phyloP scores from a whole-genome alignment of 2,797 vertebrate species.

The Rallus crepitans region DNA sequence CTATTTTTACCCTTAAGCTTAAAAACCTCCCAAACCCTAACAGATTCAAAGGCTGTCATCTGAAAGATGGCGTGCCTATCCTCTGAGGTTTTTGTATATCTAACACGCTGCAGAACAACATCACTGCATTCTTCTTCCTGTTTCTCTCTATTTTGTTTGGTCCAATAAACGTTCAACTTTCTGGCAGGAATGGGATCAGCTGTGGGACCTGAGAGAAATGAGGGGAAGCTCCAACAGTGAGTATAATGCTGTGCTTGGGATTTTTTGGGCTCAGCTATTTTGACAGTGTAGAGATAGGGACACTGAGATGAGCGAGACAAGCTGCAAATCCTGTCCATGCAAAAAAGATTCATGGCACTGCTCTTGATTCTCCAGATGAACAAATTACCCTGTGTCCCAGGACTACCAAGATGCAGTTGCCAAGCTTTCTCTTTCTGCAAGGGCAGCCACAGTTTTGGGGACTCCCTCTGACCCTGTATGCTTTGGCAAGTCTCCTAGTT shows the following conservation, averaged over 20 bases:
- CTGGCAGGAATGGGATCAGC: neutral
- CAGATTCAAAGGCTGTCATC: neutral
- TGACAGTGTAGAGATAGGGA: neutral
- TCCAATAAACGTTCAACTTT: accelerated
- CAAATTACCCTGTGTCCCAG: neutral
- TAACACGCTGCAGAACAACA: neutral
- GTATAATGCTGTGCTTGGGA: neutral
- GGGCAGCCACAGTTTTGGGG: neutral
- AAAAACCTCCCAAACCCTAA: neutral
- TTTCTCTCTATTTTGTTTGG: neutral
- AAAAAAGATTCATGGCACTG: neutral
- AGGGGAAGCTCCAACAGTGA: accelerated
- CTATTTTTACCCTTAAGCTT: neutral
- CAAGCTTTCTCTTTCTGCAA: neutral
- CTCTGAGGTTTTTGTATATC: neutral
- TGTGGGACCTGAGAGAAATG: accelerated
- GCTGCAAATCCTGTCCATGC: neutral
- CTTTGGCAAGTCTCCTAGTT: neutral
- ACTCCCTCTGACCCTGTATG: neutral
- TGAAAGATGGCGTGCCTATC: neutral
- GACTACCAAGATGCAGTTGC: neutral
- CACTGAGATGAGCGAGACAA: neutral
- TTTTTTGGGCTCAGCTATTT: neutral
- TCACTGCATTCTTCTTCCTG: neutral
- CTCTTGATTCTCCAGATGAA: neutral